A percentile compares a stretch with the other conserved stretches of the same genome.
These are phyloP conservation scores for Simalia tracyae DNA, from an alignment of 2,797 vertebrate species.

Conservation along the genomic window DNA sequence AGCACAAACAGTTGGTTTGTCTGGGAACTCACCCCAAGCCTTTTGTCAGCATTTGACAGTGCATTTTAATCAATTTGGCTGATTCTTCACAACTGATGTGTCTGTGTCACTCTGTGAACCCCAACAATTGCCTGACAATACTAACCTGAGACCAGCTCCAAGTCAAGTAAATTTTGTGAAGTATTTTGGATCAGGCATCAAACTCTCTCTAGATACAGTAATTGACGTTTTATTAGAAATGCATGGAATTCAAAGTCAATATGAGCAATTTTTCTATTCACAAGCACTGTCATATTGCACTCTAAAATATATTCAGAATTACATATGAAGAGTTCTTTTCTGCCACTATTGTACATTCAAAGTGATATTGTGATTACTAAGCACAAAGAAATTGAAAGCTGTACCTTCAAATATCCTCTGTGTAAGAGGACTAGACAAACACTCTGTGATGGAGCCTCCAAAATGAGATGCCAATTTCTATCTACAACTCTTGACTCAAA, in stretches of 20 bases:
- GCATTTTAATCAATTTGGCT: neutral
- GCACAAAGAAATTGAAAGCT: constrained; percentile 5
- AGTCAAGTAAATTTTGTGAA: neutral
- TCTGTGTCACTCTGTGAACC: neutral
- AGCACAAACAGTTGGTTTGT: neutral
- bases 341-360: neutral
- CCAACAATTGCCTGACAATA: neutral
- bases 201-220: neutral
- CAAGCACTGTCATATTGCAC: neutral
- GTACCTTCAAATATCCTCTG: constrained; percentile 5
- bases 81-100: neutral
- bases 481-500: constrained; percentile 26
- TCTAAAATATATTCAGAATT: constrained; percentile 10
- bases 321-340: neutral
- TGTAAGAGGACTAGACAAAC: neutral
- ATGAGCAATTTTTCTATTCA: neutral
- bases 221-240: neutral
- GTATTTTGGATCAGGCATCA: neutral
- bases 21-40: neutral
- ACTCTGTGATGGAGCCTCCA: neutral
- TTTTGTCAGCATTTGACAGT: neutral
- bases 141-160: neutral
- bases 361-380: neutral
- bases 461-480: constrained; percentile 18
- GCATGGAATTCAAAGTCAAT: neutral